phyloP scores from a whole-genome alignment of 2,797 vertebrate genomes.

The Onychomys torridus region DNA sequence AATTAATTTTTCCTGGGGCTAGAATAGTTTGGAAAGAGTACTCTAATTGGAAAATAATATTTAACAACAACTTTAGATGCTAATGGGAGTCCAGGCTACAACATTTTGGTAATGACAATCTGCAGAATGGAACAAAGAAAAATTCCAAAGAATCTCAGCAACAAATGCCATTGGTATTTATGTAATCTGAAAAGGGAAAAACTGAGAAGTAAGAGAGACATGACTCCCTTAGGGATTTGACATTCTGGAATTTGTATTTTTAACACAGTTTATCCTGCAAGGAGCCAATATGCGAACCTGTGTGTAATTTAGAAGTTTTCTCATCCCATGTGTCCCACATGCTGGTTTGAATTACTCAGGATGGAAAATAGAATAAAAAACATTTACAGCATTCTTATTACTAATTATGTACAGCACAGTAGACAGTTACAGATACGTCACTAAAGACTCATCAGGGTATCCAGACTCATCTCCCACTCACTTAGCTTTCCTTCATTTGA shows the following conservation, averaged over 20 bases:
- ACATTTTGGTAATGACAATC: slow-evolving; percentile 63
- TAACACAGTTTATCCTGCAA: slow-evolving; percentile 66
- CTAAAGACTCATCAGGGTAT: slow-evolving; percentile 2
- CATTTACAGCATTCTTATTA: slow-evolving; percentile 37
- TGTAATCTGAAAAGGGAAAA: slow-evolving; percentile 54
- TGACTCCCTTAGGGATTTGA: slow-evolving; percentile 62
- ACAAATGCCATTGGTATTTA: slow-evolving; percentile 72
- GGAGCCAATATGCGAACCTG: slow-evolving; percentile 71
- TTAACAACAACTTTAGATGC: slow-evolving; percentile 67
- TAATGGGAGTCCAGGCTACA: slow-evolving; percentile 41
- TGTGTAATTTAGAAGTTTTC: slow-evolving; percentile 71
- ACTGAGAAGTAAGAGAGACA: neutral
- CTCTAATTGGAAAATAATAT: slow-evolving; percentile 48
- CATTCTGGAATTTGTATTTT: slow-evolving; percentile 74
- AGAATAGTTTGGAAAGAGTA: slow-evolving; percentile 55
- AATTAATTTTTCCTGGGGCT: slow-evolving; percentile 63
- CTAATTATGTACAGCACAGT: slow-evolving; percentile 64
- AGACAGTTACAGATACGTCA: slow-evolving; percentile 55
- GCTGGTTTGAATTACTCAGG: slow-evolving; percentile 72
- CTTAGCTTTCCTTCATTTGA: neutral
- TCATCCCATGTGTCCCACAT: slow-evolving; percentile 54
- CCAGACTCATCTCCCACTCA: neutral
- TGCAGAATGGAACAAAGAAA: slow-evolving; percentile 66
- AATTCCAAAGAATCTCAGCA: slow-evolving; percentile 64
- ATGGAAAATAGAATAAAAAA: slow-evolving; percentile 63